Base-by-base conservation (phyloP, 2,888 invertebrate genomes). In the Helleia helle region DNA sequence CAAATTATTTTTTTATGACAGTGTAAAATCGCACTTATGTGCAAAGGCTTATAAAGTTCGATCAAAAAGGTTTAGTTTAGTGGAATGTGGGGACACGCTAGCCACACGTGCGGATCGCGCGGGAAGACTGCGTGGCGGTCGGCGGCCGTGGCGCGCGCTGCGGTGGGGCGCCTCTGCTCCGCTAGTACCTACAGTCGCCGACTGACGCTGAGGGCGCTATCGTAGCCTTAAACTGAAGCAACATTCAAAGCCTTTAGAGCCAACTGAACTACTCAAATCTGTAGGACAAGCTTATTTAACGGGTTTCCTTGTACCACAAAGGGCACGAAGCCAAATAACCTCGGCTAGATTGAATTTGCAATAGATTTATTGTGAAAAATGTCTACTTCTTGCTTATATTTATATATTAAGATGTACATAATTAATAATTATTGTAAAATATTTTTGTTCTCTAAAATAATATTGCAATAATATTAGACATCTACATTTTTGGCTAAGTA, bases 41-140 rank as follows among this genome's bases (percentile, higher is more conserved):
- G n/a, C n/a, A n/a, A n/a, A n/a, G n/a, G n/a, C 29, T 38, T 38
- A 12, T 38, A 27, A 54, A 63, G 61, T 69, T 65, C 54, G 65
- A 66, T 67, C 66, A 68, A 58, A 63, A 69, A 68, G 62, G 60
- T 67, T 66, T 58, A 60, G 50, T 55, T 58, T 50, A 57, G 61
- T 58, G 61, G 61, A 58, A 55, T 63, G 62, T 59, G 48, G 59
- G 59, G 39, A 68, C 68, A 76, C 76, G 71, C 73, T 70, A 69
- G 74, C 69, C 67, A 70, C 83, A 83, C 81, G 83, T 81, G 81
- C 73, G 76, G 65, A 50, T 64, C 75, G 80, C 83, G 83, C 83
- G 83, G 79, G 79, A 84, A 84, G 83, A 84, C 83, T 84, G 83
- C 83, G 83, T 84, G 83, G 83, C 83, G 81, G 62, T 72, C 58